phyloP scores from a whole-genome alignment of 2,113 vertebrate species.

The Dendropsophus ebraccatus region DNA sequence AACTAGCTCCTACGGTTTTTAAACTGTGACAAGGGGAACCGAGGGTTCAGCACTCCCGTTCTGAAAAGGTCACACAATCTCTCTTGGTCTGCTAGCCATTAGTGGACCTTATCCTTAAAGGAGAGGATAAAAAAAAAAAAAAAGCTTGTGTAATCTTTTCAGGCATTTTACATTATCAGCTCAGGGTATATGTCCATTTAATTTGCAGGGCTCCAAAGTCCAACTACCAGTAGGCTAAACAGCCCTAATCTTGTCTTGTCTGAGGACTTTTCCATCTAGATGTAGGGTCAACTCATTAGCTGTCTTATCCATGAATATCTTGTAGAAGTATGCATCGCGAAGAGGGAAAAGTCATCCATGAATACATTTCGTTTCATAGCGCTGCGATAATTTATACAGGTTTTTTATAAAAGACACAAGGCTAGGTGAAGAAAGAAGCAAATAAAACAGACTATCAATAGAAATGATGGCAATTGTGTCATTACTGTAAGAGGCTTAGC shows the following conservation, averaged over 20 bases:
- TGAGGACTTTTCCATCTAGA: conserved; percentile 64
- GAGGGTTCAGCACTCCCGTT: conserved; percentile 86
- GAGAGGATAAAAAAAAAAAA: conserved; percentile 64
- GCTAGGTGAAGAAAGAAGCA: conserved; percentile 15
- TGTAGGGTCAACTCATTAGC: conserved; percentile 65
- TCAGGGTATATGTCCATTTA: conserved; percentile 74
- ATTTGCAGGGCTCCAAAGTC: conserved; percentile 72
- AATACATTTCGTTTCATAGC: conserved; percentile 46
- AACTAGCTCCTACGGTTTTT: conserved; percentile 85
- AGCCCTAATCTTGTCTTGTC: conserved; percentile 70
- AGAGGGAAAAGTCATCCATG: conserved; percentile 58
- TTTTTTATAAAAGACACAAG: conserved; percentile 31
- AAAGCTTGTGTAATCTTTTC: conserved; percentile 75
- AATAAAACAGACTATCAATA: conserved; percentile 54
- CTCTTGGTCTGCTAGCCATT: conserved; percentile 88
- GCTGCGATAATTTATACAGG: not conserved
- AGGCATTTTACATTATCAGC: conserved; percentile 76
- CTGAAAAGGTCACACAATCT: conserved; percentile 90
- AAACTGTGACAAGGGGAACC: conserved; percentile 85
- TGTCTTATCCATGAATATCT: conserved; percentile 61
- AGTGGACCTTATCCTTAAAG: conserved; percentile 76
- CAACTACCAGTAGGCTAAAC: conserved; percentile 69
- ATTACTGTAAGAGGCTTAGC: conserved; percentile 38
- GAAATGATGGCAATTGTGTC: conserved; percentile 52
- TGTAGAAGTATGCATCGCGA: conserved; percentile 57